phyloP scores from a whole-genome alignment of 2,113 vertebrate species.

The Platichthys stellatus region DNA sequence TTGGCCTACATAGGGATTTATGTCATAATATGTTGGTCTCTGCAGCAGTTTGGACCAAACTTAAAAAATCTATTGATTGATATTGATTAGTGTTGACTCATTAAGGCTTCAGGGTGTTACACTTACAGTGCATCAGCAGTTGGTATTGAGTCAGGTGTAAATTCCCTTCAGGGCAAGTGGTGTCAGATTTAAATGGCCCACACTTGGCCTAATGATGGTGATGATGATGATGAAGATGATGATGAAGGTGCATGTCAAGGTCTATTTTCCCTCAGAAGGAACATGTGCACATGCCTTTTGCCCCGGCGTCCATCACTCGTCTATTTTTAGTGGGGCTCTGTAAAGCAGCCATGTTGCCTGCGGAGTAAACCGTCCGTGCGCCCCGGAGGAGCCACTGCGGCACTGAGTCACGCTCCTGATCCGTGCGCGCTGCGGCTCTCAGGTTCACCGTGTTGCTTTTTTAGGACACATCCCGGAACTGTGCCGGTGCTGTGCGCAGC shows the following conservation, averaged over 20 bases:
- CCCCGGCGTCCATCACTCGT: conserved; percentile 18
- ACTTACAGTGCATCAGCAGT: too few species aligned
- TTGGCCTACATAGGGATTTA: too few species aligned
- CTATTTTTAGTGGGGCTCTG: conserved; percentile 65
- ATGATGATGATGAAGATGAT: neutral
- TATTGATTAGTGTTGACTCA: too few species aligned
- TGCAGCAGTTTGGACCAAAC: too few species aligned
- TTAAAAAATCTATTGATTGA: too few species aligned
- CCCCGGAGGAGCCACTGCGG: conserved; percentile 22
- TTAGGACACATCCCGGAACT: conserved; percentile 94
- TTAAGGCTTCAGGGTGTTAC: too few species aligned
- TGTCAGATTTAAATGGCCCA: too few species aligned
- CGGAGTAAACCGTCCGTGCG: conserved; percentile 15
- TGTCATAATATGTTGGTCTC: too few species aligned
- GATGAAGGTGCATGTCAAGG: neutral
- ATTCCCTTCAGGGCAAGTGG: too few species aligned
- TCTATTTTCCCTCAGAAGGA: neutral
- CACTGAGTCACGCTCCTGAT: conserved; percentile 55
- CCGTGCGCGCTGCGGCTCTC: conserved; percentile 50
- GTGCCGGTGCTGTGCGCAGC: conserved; percentile 72
- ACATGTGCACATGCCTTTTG: neutral
- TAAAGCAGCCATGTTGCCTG: conserved; percentile 50
- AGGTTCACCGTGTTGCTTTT: conserved; percentile 84
- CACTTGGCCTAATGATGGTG: neutral
- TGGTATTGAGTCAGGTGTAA: too few species aligned